These are phyloP conservation scores for Cheirogaleus major DNA, from an alignment of 2,797 vertebrate species.

Conservation along the genomic window DNA sequence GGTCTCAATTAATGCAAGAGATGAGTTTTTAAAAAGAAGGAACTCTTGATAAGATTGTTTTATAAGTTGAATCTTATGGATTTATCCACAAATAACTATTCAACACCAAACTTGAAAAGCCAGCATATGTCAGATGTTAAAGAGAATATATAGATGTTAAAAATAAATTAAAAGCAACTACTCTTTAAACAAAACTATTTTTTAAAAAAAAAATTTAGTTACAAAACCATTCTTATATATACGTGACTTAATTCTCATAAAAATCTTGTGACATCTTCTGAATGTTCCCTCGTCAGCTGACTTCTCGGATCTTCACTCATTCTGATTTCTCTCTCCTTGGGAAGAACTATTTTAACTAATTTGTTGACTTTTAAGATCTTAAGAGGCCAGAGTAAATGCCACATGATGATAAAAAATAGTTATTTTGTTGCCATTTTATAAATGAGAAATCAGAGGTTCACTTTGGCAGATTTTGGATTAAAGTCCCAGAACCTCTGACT, in stretches of 20 bases:
- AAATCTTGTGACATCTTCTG: neutral
- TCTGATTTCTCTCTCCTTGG: neutral
- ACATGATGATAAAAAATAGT: neutral
- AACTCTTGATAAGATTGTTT: neutral
- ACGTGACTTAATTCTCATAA: neutral
- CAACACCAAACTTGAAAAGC: neutral
- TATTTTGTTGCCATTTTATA: neutral
- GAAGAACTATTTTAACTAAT: neutral
- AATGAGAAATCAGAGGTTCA: constrained; percentile 20
- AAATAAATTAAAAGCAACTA: neutral
- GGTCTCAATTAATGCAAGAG: neutral
- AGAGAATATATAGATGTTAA: neutral
- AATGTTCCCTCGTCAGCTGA: neutral
- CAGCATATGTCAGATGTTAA: neutral
- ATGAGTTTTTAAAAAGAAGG: neutral
- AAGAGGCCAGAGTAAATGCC: neutral
- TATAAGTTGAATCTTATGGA: neutral
- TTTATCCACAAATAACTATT: constrained; percentile 37
- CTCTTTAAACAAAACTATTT: neutral
- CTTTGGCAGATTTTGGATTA: neutral
- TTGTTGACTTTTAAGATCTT: neutral
- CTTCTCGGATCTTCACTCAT: neutral
- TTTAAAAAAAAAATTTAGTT: neutral
- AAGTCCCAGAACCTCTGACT: neutral
- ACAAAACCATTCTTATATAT: neutral